Base-by-base conservation (phyloP, 2,888 invertebrate genomes). In the Tanytarsus gracilentus region DNA sequence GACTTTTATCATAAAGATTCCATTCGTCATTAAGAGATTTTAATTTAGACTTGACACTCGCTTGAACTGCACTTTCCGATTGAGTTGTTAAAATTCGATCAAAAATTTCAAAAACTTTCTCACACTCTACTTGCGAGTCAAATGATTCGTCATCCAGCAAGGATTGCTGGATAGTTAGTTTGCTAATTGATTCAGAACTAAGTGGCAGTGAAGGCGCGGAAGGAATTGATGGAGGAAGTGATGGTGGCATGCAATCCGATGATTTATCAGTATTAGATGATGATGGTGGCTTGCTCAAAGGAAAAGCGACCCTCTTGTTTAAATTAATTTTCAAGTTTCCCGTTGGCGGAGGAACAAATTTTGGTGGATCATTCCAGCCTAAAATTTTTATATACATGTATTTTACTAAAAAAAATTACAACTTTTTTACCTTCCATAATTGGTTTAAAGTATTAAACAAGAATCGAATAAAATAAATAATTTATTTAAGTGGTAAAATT, bases 261-360 rank as follows among this genome's bases (percentile, higher is more conserved):
- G 21, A 9, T 4, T 3, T 29, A 9, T 18, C 11, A 11, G 21
- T n/a, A 16, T 1, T n/a, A 8, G 39, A 8, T 11, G 29, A 6
- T 23, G 29, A n/a, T n/a, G 55, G 23, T 6, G 14, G 14, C 23
- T 23, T 23, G 18, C 29, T 44, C n/a, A 58, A 23, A 8, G 58
- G 58, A 58, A 58, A 58, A 11, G 58, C 58, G 2, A 58, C 48
- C 30, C 58, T 16, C 18, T 58, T 58, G 25, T 58, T 58, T 11
- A 58, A 30, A 30, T 58, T 58, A 8, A 58, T 58, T 27, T 58
- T 58, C 4, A 56, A n/a, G 5, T 56, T 56, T 26, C 58, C 58
- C 4, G 58, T 58, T 27, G 55, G 16, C 4, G 9, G 14, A 2
- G 18, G 16, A 21, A 25, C 25, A 8, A 49, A 23, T n/a, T 58